These are phyloP conservation scores for Eupelmus urozonus DNA, from an alignment of 2,888 invertebrate genomes.

Conservation along the genomic window DNA sequence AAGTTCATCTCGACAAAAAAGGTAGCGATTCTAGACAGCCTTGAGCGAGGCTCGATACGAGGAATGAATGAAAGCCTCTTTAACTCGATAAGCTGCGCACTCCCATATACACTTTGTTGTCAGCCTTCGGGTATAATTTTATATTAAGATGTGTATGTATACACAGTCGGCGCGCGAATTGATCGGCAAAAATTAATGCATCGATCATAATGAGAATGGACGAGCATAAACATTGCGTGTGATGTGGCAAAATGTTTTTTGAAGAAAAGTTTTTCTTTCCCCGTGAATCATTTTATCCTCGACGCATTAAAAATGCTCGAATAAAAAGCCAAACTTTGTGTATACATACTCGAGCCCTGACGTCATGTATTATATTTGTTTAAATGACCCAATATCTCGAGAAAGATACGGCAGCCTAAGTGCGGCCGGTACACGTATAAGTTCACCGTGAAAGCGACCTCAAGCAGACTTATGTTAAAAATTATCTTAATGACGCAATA, in stretches of 20 bases:
- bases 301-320: not conserved
- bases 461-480: too few relatives aligned
- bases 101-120: not conserved
- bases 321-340: not conserved
- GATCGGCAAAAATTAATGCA: conserved; percentile 10
- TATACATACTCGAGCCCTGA: conserved; percentile 2
- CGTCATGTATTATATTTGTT: conserved; percentile 36
- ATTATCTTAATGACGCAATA: too few relatives aligned
- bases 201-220: not conserved
- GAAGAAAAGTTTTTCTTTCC: too few relatives aligned
- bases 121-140: conserved; percentile 19
- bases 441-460: too few relatives aligned
- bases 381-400: conserved; percentile 42
- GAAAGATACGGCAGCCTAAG: not conserved
- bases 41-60: conserved; percentile 27
- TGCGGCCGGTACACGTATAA: not conserved
- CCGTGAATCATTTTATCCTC: not conserved
- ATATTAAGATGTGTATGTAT: too few relatives aligned
- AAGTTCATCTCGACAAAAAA: too few relatives aligned
- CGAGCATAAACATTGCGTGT: not conserved
- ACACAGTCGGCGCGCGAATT: conserved; percentile 3
- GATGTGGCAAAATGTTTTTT: not conserved
- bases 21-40: conserved; percentile 15
- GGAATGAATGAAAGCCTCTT: conserved; percentile 36
- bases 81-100: conserved; percentile 11